Conservation (phyloP, 2,888 invertebrate species). For the Coremacera marginata region DNA sequence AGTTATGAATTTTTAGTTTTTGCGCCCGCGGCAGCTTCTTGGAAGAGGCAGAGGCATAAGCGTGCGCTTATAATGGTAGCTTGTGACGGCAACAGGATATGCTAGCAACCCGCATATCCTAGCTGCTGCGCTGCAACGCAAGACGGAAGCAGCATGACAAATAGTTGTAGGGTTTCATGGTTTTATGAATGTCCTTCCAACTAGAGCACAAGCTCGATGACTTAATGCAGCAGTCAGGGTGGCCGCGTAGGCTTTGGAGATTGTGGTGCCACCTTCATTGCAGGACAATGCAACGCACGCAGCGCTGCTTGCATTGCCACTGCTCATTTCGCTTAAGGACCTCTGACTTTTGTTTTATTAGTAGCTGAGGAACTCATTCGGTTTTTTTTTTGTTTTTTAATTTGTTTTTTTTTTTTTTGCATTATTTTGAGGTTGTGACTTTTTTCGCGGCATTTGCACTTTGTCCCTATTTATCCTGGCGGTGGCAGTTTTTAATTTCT, state of each 20-base stretch:
- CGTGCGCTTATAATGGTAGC: conserved; percentile 47
- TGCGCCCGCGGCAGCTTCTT: conserved; percentile 40
- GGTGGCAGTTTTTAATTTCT: conserved; percentile 66
- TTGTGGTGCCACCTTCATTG: background rate
- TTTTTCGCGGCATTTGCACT: conserved; percentile 59
- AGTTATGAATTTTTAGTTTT: conserved; percentile 20
- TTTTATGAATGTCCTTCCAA: conserved; percentile 28
- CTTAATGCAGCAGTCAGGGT: conserved; percentile 33
- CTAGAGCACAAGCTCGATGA: conserved; percentile 14
- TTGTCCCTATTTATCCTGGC: conserved; percentile 64
- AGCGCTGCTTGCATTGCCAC: conserved; percentile 44
- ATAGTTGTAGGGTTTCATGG: conserved; percentile 23
- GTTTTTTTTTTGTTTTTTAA: too few relatives aligned
- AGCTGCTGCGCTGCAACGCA: conserved; percentile 45
- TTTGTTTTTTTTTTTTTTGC: conserved; percentile 44
- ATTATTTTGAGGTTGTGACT: conserved; percentile 46
- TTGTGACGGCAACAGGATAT: conserved; percentile 58
- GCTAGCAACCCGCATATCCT: conserved; percentile 56
- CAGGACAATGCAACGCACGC: conserved; percentile 42
- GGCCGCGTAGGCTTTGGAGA: background rate
- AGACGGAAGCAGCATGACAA: conserved; percentile 33
- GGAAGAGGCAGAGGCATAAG: conserved; percentile 22
- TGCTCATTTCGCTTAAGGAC: conserved; percentile 65
- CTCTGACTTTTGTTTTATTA: conserved; percentile 67
- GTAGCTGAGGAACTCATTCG: conserved; percentile 44